Evolutionary conservation across 2,888 invertebrate species (phyloP), one percentile per base, ranked within the genome.

Genomic region (Apeira syringaria): DNA sequence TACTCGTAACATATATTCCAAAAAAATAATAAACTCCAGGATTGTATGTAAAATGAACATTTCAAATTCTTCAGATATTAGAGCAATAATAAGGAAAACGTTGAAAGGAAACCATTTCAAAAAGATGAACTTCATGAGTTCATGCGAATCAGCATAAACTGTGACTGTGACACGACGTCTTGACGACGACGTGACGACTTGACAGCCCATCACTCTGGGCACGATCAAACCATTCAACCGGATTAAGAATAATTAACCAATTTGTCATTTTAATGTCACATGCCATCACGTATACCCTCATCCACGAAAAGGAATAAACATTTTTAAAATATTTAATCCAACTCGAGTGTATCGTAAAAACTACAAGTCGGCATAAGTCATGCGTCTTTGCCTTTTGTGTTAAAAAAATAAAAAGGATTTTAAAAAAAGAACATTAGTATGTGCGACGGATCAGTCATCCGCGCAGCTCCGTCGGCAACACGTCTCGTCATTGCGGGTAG

Each of bases 211-310:
- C 80, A 79, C 66, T 77, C 72, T 58, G 15, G 6, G 51, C 64
- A 69, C 74, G 71, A 80, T 84, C 82, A 81, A 80, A 78, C 74
- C 77, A 74, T 80, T 83, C 80, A 78, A 59, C 49, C 76, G 81
- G 86, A 85, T 86, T 76, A 83, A 86, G 86, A 88, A 86, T 87
- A 89, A 89, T 89, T 88, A 88, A 80, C 78, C 79, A 79, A 89
- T 89, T 87, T 85, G 80, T 89, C 88, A 88, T 88, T 88, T 88
- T 85, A 86, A 88, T 86, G 88, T 87, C 86, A 86, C 87, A 88
- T 87, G 86, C 87, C 89, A 80, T 83, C 89, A 88, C 89, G 88
- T 85, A n/a, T n/a, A 72, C 69, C 58, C 60, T 37, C 38, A 47
- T 52, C 66, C 61, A 64, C 60, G 61, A 66, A 66, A 76, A 75